These are phyloP conservation scores for Psittacula echo DNA, from an alignment of 2,797 vertebrate genomes.

Conservation along the genomic window DNA sequence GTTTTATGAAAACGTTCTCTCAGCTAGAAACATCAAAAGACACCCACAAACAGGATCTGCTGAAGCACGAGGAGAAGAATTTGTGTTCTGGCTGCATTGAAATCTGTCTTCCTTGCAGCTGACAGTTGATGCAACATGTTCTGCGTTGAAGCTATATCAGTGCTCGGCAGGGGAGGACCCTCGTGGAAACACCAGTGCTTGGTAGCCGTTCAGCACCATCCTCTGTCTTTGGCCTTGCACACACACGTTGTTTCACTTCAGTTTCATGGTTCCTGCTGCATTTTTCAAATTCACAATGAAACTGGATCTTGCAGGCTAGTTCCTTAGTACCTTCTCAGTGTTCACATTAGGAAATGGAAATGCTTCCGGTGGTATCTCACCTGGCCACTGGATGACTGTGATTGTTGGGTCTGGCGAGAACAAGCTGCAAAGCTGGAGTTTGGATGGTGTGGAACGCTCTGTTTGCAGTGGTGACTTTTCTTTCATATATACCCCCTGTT, in stretches of 20 bases:
- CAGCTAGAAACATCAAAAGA: slow-evolving; percentile 55
- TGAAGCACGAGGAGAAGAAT: neutral
- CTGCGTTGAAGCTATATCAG: neutral
- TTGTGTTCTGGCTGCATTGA: neutral
- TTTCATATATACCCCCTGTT: neutral
- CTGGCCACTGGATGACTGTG: rapidly evolving
- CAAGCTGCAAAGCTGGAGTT: neutral
- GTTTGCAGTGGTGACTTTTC: neutral
- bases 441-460: rapidly evolving
- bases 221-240: neutral
- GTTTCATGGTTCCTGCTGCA: neutral
- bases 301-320: neutral
- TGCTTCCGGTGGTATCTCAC: neutral
- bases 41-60: neutral
- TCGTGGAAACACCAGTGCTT: neutral
- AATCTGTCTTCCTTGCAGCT: neutral
- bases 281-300: neutral
- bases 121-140: neutral
- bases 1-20: slow-evolving; percentile 58
- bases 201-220: neutral
- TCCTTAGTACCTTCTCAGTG: neutral
- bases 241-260: rapidly evolving
- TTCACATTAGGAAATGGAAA: neutral
- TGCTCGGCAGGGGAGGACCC: neutral
- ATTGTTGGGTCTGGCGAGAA: neutral